Evolutionary conservation across 1,140 invertebrate genomes (phyloP).

Genomic region (Acromyrmex echinatior): DNA sequence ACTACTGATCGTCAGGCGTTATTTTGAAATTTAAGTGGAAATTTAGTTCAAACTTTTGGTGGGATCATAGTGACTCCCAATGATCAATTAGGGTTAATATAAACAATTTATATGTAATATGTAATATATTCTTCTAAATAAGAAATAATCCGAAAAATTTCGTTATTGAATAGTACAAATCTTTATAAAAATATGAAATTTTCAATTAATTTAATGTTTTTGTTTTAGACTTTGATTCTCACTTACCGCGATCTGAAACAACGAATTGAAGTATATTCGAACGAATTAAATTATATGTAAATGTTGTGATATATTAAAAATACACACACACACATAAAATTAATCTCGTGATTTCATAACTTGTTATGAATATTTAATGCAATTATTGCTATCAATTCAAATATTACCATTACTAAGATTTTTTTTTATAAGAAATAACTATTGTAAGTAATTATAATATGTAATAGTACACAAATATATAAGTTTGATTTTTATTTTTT

Average conservation of each 20-base stretch:
- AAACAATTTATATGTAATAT: no score
- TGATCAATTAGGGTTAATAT: no score
- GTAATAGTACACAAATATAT: background rate
- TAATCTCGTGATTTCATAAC: background rate
- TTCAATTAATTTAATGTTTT: slow-evolving; percentile 9
- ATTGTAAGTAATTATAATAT: background rate
- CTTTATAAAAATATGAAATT: background rate
- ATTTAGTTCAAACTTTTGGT: no score
- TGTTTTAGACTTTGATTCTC: slow-evolving; percentile 8
- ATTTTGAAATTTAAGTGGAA: no score
- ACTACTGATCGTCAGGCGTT: no score
- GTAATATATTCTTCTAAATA: background rate
- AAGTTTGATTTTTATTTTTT: background rate
- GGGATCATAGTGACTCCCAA: no score
- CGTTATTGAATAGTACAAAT: background rate
- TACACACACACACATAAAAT: no score
- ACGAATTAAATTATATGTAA: background rate
- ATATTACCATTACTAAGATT: no score
- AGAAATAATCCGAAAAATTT: background rate
- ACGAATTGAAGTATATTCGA: background rate
- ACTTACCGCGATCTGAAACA: background rate
- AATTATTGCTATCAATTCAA: background rate
- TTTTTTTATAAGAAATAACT: background rate
- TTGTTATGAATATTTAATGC: background rate
- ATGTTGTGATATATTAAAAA: background rate